Percentiles rank a stretch among this genome's conserved stretches.
Conservation (phyloP, 2,797 vertebrate species). For the Artibeus lituratus region DNA sequence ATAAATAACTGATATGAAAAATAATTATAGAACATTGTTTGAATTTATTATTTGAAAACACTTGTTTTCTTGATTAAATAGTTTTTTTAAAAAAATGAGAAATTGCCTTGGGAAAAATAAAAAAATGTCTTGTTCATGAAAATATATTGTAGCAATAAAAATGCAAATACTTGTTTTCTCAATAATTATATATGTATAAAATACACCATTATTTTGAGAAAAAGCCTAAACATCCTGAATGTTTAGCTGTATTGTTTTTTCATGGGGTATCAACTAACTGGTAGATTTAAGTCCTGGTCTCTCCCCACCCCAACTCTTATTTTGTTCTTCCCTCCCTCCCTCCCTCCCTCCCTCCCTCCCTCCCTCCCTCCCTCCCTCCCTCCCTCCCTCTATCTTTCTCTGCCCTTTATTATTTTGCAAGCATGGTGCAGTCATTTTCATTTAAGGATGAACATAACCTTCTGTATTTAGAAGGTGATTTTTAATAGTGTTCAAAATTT, state of each 20-base stretch:
- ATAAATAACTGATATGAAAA: not conserved
- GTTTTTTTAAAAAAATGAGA: not conserved
- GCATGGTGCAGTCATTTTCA: not conserved
- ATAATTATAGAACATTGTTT: not conserved
- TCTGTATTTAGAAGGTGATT: not conserved
- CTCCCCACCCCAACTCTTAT: not conserved
- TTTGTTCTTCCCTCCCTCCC: not conserved
- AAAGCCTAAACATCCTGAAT: not conserved
- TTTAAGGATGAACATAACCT: not conserved
- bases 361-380: not conserved
- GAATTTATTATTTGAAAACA: not conserved
- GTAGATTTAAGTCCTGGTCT: not conserved
- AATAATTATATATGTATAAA: not conserved
- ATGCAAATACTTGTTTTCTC: not conserved
- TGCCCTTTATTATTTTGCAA: not conserved
- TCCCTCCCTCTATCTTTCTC: accelerated
- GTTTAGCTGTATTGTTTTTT: not conserved
- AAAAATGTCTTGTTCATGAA: not conserved
- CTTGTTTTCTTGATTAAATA: not conserved
- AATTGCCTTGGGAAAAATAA: not conserved
- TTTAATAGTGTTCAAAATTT: not conserved
- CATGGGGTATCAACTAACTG: not conserved
- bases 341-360: no score
- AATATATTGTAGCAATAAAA: not conserved
- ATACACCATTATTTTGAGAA: not conserved